Conservation (phyloP, 2,888 invertebrate species). For the Acrocyrtus sp. region DNA sequence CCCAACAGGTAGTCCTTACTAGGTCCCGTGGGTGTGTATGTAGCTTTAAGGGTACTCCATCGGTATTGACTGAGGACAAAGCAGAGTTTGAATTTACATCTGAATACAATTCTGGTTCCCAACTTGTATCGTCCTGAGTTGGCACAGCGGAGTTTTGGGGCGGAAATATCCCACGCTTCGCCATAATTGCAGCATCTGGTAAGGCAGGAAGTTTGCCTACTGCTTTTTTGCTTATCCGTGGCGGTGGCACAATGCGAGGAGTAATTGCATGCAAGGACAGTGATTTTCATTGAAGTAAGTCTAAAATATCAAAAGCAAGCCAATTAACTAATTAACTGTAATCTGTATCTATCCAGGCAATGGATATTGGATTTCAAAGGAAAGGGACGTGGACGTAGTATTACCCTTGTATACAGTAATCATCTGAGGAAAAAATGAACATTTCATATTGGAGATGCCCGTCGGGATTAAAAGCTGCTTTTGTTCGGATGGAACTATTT, state of each 20-base stretch:
- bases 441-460: constrained; percentile 22
- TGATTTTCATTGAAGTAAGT: constrained; percentile 16
- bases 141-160: constrained; percentile 19
- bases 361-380: too few relatives aligned
- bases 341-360: too few relatives aligned
- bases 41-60: constrained; percentile 21
- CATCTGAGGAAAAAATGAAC: constrained; percentile 24
- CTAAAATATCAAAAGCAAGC: constrained; percentile 8
- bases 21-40: constrained; percentile 48
- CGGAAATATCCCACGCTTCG: constrained; percentile 56
- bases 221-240: background rate
- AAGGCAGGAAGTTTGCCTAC: too few relatives aligned
- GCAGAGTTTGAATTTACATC: background rate
- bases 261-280: constrained; percentile 30
- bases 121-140: constrained; percentile 37
- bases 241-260: constrained; percentile 32
- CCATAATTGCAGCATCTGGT: constrained; percentile 58
- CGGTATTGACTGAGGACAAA: background rate
- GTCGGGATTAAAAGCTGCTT: background rate
- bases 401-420: constrained; percentile 57
- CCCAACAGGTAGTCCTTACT: too few relatives aligned
- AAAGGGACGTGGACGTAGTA: too few relatives aligned
- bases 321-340: constrained; percentile 5
- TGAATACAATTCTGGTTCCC: constrained; percentile 18
- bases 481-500: too few relatives aligned